Percentiles rank a stretch among this genome's conserved stretches.
phyloP scores from a whole-genome alignment of 2,888 invertebrate species.

The Tiphia femorata region DNA sequence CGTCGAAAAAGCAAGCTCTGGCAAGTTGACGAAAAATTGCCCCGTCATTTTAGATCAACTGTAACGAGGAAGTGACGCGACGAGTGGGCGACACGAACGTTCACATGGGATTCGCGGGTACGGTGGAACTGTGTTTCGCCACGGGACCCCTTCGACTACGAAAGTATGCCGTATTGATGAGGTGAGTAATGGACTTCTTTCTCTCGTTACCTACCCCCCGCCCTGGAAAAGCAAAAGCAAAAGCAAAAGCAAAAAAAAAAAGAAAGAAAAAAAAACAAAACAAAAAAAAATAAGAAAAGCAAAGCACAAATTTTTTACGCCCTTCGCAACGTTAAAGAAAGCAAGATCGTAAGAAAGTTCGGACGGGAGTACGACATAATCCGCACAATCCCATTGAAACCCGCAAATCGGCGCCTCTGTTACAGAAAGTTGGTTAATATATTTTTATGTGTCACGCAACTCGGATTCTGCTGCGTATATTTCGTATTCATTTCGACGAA shows the following conservation, averaged over 20 bases:
- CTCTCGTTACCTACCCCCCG: not conserved
- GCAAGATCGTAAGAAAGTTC: no score
- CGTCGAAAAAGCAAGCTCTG: no score
- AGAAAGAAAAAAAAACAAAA: no score
- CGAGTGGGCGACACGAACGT: slow-evolving; percentile 72
- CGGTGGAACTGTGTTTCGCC: slow-evolving; percentile 84
- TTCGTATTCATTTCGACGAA: slow-evolving; percentile 94
- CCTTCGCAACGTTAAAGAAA: no score
- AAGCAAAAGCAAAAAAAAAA: slow-evolving; percentile 6
- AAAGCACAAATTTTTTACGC: not conserved
- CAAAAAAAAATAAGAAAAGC: no score
- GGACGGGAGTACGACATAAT: no score
- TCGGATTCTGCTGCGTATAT: slow-evolving; percentile 98
- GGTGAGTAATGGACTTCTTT: slow-evolving; percentile 62
- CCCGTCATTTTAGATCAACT: no score
- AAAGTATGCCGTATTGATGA: slow-evolving; percentile 75
- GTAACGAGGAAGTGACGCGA: slow-evolving; percentile 77
- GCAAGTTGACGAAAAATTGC: no score
- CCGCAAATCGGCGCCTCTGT: slow-evolving; percentile 42
- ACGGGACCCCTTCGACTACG: slow-evolving; percentile 79
- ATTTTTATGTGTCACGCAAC: slow-evolving; percentile 94
- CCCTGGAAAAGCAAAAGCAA: not conserved
- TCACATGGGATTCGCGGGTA: slow-evolving; percentile 83
- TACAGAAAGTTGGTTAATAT: slow-evolving; percentile 77
- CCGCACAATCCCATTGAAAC: no score